These are phyloP conservation scores for Agapornis roseicollis DNA, from an alignment of 2,113 vertebrate species.

Conservation along the genomic window DNA sequence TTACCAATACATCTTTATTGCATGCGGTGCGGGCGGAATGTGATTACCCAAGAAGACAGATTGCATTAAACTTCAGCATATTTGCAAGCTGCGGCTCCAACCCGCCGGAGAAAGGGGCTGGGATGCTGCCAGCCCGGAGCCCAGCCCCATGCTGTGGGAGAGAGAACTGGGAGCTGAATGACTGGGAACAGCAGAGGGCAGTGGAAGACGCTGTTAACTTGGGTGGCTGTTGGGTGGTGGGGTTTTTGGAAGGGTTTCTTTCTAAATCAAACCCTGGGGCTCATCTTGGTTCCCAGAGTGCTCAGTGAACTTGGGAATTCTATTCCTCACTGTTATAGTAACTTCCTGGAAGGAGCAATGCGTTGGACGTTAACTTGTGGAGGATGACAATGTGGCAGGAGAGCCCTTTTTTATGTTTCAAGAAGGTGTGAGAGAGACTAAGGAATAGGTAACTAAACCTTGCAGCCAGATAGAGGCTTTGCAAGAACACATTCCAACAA, in stretches of 20 bases:
- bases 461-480: background rate
- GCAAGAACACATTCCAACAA: background rate
- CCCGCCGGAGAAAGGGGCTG: slow-evolving; percentile 42
- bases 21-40: slow-evolving; percentile 43
- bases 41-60: slow-evolving; percentile 69
- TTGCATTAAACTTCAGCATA: slow-evolving; percentile 64
- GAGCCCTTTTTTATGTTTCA: background rate
- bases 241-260: background rate
- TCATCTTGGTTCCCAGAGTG: background rate
- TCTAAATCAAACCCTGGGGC: background rate
- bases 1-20: slow-evolving; percentile 70
- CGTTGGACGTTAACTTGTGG: background rate
- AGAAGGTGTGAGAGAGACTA: background rate
- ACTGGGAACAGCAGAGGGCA: slow-evolving; percentile 55
- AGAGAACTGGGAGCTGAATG: slow-evolving; percentile 37
- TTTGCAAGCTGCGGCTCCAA: slow-evolving; percentile 58
- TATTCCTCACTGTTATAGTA: background rate
- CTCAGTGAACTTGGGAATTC: background rate
- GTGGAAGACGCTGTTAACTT: slow-evolving; percentile 18
- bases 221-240: background rate
- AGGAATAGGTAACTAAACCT: background rate
- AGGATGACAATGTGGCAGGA: background rate
- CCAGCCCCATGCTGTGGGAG: background rate
- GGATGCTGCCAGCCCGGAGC: slow-evolving; percentile 52
- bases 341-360: background rate